Base-by-base conservation (phyloP, 1,140 invertebrate genomes). In the Drosophila azteca region DNA sequence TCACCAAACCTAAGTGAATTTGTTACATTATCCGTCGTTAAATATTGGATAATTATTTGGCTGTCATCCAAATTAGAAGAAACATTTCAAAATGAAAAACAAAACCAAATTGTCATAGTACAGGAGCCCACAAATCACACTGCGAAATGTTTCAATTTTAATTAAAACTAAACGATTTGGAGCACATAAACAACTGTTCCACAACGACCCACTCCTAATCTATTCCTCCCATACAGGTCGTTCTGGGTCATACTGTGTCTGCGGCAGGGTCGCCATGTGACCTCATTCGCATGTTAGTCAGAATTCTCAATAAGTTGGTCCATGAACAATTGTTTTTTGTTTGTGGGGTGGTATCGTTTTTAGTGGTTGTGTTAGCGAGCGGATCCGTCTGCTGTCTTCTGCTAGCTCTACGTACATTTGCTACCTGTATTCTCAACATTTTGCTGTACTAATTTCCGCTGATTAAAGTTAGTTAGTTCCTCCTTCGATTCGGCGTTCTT, bases 241-340 rank as follows among this genome's bases (percentile, higher is more conserved):
- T 31, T 6, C 17, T 4, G 31, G 63, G 50, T 13, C 22, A 65
- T 29, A 49, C 35, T 58, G 52, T 46, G 39, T 44, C 44, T 9
- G 31, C 3, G 31, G 8, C 31, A 31, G 31, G 8, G 31, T 31
- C 43, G 24, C 60, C 48, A 43, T 43, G 41, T 73, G 70, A 75
- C 71, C 71, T 75, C 71, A 74, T 75, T 75, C 70, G 61, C 62
- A 66, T 74, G 62, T 66, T 43, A 61, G 70, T 48, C 70, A 53
- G 70, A 53, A 74, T 58, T 75, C 70, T 58, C 71, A 75, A 75
- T 74, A 74, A 75, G 71, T 75, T 75, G 46, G 49, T 43, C 22
- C 35, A 24, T 41, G 31, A n/a, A n/a, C n/a, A n/a, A n/a, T n/a
- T n/a, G n/a, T n/a, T n/a, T n/a, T n/a, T n/a, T n/a, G 44, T 68